These are phyloP conservation scores for Drosophila acutilabella DNA, from an alignment of 2,888 invertebrate species.

Conservation along the genomic window DNA sequence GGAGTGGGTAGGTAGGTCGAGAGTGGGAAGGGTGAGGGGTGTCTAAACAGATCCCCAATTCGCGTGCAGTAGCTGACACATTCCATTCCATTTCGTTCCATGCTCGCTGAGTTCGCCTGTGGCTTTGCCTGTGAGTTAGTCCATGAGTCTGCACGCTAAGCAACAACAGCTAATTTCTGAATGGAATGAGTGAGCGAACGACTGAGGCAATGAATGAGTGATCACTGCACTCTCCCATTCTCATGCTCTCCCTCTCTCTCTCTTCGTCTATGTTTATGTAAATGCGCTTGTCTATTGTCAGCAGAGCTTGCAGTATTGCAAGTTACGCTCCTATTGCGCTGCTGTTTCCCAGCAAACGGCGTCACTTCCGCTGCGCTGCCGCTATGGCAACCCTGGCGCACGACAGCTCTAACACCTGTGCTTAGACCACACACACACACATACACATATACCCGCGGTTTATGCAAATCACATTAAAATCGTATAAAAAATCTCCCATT, in stretches of 20 bases:
- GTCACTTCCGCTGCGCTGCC: constrained; percentile 55
- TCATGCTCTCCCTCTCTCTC: background rate
- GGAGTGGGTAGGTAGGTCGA: background rate
- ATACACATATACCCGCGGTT: constrained; percentile 38
- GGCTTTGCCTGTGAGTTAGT: constrained; percentile 39
- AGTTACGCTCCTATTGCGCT: constrained; percentile 29
- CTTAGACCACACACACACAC: constrained; percentile 35
- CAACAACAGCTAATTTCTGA: constrained; percentile 40
- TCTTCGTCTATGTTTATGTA: constrained; percentile 1
- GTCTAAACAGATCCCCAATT: constrained; percentile 56
- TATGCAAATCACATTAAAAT: constrained; percentile 74
- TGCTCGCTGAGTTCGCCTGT: constrained; percentile 35
- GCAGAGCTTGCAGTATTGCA: constrained; percentile 7
- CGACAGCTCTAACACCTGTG: constrained; percentile 67
- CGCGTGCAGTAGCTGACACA: constrained; percentile 54
- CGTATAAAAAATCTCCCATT: constrained; percentile 53
- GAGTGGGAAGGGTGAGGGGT: background rate
- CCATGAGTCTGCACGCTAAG: constrained; percentile 35
- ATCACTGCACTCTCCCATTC: constrained; percentile 10
- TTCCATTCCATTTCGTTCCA: constrained; percentile 38
- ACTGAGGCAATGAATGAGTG: constrained; percentile 16
- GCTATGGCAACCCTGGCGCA: constrained; percentile 47
- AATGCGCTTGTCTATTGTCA: constrained; percentile 11
- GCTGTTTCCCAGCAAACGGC: constrained; percentile 44
- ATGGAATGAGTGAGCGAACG: constrained; percentile 35